Percentiles rank a stretch among this genome's conserved stretches.
Conservation (phyloP, 2,888 invertebrate species). For the Rhamnusium bicolor region DNA sequence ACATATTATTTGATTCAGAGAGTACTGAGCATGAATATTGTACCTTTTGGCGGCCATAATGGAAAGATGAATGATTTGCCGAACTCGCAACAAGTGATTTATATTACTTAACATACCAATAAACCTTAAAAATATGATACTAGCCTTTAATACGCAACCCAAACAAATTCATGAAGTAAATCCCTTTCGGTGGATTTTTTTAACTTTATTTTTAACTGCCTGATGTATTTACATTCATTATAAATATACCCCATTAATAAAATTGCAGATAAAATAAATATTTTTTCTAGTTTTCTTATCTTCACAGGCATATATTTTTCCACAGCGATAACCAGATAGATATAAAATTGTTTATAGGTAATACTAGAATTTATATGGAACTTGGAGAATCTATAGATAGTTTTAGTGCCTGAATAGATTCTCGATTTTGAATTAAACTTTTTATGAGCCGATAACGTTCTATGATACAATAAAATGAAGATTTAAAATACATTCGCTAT, state of each 20-base stretch:
- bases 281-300: neutral
- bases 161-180: neutral
- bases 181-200: neutral
- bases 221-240: too few relatives aligned
- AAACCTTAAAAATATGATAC: too few relatives aligned
- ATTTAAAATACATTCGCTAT: constrained; percentile 18
- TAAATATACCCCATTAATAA: neutral
- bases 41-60: too few relatives aligned
- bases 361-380: neutral
- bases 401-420: neutral
- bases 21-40: too few relatives aligned
- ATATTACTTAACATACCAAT: too few relatives aligned
- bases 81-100: too few relatives aligned
- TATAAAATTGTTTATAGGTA: constrained; percentile 10
- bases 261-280: neutral
- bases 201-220: neutral
- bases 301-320: neutral
- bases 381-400: neutral
- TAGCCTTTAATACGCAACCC: too few relatives aligned
- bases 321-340: neutral
- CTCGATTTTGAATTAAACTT: constrained; percentile 18
- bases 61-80: too few relatives aligned
- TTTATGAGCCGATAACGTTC: constrained; percentile 21
- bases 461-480: constrained; percentile 19
- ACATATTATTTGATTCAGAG: too few relatives aligned